A percentile compares a stretch with the other conserved stretches of the same genome.
These are phyloP conservation scores for Trachymyrmex septentrionalis DNA, from an alignment of 1,140 invertebrate genomes.

Conservation along the genomic window DNA sequence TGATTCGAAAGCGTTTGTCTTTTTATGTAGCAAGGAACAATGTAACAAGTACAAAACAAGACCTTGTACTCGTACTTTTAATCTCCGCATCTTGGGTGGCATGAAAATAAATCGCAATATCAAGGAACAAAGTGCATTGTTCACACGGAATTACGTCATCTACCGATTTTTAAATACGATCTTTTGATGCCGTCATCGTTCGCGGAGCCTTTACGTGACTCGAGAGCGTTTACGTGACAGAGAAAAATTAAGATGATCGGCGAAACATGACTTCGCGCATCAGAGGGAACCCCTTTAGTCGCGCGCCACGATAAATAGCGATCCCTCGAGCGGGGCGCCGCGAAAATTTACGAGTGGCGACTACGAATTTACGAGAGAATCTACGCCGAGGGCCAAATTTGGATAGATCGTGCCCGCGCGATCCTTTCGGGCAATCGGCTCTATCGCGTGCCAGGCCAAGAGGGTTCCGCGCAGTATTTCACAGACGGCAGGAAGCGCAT, in stretches of 20 bases:
- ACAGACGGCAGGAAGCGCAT: constrained; percentile 61
- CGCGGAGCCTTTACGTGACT: constrained; percentile 32
- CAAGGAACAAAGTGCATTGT: constrained; percentile 43
- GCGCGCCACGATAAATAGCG: constrained; percentile 32
- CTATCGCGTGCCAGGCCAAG: constrained; percentile 57
- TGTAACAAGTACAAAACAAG: constrained; percentile 5
- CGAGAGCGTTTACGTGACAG: not conserved
- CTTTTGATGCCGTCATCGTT: constrained; percentile 4
- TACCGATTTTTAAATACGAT: constrained; percentile 15
- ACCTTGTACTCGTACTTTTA: constrained; percentile 22
- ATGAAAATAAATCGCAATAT: constrained; percentile 39
- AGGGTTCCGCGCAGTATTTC: constrained; percentile 26
- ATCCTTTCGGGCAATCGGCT: constrained; percentile 28
- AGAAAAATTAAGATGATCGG: constrained; percentile 39
- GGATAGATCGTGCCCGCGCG: constrained; percentile 10
- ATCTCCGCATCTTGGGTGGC: constrained; percentile 33
- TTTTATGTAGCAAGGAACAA: constrained; percentile 25
- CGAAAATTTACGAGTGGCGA: constrained; percentile 38
- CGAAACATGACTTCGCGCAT: constrained; percentile 21
- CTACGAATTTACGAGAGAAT: constrained; percentile 44
- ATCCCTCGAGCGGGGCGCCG: not conserved
- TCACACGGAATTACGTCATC: constrained; percentile 26
- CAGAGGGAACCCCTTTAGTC: constrained; percentile 8
- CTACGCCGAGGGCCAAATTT: constrained; percentile 36
- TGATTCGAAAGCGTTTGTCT: not conserved